Base-by-base conservation (phyloP, 2,888 invertebrate species). In the Rhorus exstirpatorius region DNA sequence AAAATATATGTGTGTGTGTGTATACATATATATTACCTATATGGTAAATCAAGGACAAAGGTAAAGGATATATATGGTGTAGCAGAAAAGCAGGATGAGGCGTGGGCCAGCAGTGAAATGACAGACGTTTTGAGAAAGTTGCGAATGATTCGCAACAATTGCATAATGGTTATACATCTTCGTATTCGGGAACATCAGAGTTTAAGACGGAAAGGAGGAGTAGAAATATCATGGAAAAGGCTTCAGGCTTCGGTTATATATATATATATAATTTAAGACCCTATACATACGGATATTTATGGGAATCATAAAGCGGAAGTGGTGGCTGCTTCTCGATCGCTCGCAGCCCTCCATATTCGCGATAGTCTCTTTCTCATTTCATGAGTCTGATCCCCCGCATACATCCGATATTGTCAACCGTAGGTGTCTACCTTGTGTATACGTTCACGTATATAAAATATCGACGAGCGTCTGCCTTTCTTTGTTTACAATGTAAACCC, bases 251-350 rank as follows among this genome's bases (percentile, higher is more conserved):
- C 24, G 24, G 38, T 78, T 72, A 53, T 19, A 63, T 61, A 58
- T 83, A 79, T 65, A 49, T 49, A 87, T 90, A 17, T 12, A 89
- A 90, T 91, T 91, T 89, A 89, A 89, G 89, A 90, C 87, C 88
- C 88, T 86, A 89, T 91, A 90, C 89, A 89, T 90, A 90, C 89
- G 89, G 89, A 91, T 91, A 90, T 91, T 91, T 90, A 91, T 90
- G 90, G 90, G 87, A 86, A 89, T 89, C 89, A 89, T 89, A 89
- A 91, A 90, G 88, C 89, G 87, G 84, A 88, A 88, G 88, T 88
- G 87, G 85, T 86, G 87, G 87, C 86, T 76, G 68, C 19, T 71
- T 75, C 84, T 85, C 87, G 87, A 88, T 90, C 87, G 86, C 86
- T 86, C 84, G 77, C 83, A 86, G 85, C 86, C 84, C 85, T 88